Percentiles rank a stretch among this genome's conserved stretches.
phyloP scores from a whole-genome alignment of 2,797 vertebrate genomes.

The Eremophila alpestris region DNA sequence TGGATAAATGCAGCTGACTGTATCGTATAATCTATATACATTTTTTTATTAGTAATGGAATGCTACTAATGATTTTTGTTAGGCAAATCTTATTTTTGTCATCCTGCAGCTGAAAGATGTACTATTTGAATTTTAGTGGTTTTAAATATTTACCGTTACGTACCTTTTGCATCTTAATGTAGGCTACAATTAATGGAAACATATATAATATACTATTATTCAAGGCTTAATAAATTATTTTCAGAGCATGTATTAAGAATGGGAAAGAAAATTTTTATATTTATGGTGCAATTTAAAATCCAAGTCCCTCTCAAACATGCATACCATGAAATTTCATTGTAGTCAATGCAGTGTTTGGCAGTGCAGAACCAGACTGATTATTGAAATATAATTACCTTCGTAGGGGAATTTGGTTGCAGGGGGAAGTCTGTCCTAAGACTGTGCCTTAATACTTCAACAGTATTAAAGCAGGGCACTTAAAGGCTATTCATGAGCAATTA shows the following conservation, averaged over 20 bases:
- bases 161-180: background rate
- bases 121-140: background rate
- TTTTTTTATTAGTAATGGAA: background rate
- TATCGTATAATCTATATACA: background rate
- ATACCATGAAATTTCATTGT: background rate
- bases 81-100: background rate
- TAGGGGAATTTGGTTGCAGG: background rate
- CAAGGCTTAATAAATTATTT: background rate
- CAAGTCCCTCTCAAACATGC: background rate
- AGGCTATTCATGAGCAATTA: background rate
- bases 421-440: background rate
- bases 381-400: constrained; percentile 4
- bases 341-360: background rate
- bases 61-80: background rate
- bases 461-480: background rate
- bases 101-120: background rate
- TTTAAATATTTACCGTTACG: background rate
- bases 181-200: background rate
- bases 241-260: background rate
- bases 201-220: background rate
- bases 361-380: constrained; percentile 25
- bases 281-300: background rate
- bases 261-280: background rate
- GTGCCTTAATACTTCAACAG: background rate
- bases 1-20: background rate